Base-by-base conservation (phyloP, 1,140 invertebrate genomes). In the Drosophila orena region DNA sequence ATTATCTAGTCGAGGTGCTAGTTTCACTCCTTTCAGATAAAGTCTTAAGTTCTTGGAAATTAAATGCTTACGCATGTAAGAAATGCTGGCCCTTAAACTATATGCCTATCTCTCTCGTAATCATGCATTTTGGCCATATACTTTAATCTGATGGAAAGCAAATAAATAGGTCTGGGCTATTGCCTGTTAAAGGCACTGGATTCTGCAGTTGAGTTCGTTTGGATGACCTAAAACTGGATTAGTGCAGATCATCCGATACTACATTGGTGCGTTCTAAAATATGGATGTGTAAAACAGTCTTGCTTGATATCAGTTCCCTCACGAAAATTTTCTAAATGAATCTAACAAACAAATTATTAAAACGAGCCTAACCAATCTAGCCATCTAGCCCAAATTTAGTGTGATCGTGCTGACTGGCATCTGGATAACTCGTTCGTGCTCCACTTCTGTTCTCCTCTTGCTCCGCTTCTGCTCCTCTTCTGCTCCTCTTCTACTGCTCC, bases 21-120 rank as follows among this genome's bases (percentile, higher is more conserved):
- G 17, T 4, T 24, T 5, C 22, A 24, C 22, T 24, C 22, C 3
- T 4, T 24, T 24, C 4, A 4, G 2, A 24, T 24, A 4, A 24
- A 24, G 22, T 24, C 22, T 24, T 4, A 4, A 24, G 22, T 24
- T 4, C 22, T 24, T 24, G 22, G 22, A 3, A 24, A 24, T 4
- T 4, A 24, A 4, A 4, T 24, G 22, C 22, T 24, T 24, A 24
- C 24, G 4, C 0, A 24, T 4, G 4, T 24, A 24, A 24, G 24
- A 24, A 24, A 24, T 24, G 4, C 24, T 24, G 24, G 24, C 24
- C 24, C 4, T 24, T 5, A 24, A 4, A 4, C n/a, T n/a, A 40
- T 49, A 49, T 49, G 15, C 14, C 46, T 10, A 49, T 49, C 46
- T 49, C 46, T 8, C n/a, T 49, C 14, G 22, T 27, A 15, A n/a